Evolutionary conservation across 2,888 invertebrate species (phyloP).

Genomic region (Apodemia mormo): DNA sequence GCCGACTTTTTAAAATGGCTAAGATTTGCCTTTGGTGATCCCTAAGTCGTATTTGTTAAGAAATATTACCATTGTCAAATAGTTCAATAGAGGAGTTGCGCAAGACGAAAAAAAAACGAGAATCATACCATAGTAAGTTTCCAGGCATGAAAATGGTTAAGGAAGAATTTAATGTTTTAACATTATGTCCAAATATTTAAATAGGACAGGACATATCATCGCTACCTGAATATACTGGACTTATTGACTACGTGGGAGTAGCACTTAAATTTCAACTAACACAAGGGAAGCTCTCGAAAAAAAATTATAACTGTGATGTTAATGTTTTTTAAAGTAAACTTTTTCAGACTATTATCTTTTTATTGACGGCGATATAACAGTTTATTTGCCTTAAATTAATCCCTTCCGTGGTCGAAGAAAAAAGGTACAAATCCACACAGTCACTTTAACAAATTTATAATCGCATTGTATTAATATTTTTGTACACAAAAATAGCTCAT

Average conservation of each 20-base stretch:
- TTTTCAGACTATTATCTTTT: conserved; percentile 14
- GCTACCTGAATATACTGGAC: too few relatives aligned
- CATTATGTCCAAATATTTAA: too few relatives aligned
- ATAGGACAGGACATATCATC: too few relatives aligned
- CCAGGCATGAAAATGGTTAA: too few relatives aligned
- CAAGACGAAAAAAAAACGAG: too few relatives aligned
- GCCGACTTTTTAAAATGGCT: too few relatives aligned
- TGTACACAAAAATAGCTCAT: conserved; percentile 26
- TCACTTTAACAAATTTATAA: conserved; percentile 1
- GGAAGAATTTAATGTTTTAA: too few relatives aligned
- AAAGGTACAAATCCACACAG: conserved; percentile 38
- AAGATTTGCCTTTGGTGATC: too few relatives aligned
- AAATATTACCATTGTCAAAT: too few relatives aligned
- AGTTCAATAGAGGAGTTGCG: too few relatives aligned
- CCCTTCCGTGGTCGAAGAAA: conserved; percentile 69
- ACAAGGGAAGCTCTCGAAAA: not conserved
- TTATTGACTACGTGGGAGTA: not conserved
- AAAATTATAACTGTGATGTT: not conserved
- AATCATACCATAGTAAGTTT: too few relatives aligned
- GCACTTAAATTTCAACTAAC: not conserved
- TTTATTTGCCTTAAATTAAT: conserved; percentile 75
- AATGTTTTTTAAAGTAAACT: not conserved
- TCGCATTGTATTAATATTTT: not conserved
- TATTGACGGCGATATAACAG: conserved; percentile 38
- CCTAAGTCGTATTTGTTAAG: too few relatives aligned